phyloP scores from a whole-genome alignment of 2,888 invertebrate genomes.

The Ochlodes sylvanus region DNA sequence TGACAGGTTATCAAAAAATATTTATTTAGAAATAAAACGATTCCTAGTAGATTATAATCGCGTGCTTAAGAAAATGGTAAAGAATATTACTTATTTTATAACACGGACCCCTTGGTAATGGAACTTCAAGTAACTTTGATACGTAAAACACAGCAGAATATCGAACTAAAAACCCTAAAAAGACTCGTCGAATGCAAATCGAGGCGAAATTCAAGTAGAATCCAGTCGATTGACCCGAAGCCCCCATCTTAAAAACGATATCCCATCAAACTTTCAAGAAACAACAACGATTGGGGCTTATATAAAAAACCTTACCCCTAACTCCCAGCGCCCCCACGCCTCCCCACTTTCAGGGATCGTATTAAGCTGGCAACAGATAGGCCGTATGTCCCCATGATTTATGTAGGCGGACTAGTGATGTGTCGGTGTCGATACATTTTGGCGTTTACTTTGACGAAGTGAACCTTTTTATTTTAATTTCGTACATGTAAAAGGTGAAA shows the following conservation, averaged over 20 bases:
- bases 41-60: no score
- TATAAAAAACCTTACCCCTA: constrained; percentile 55
- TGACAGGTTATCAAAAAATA: no score
- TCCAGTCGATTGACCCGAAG: constrained; percentile 31
- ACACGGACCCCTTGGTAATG: no score
- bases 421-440: constrained; percentile 39
- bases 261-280: constrained; percentile 49
- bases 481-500: neutral
- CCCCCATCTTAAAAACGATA: constrained; percentile 41
- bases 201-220: constrained; percentile 14
- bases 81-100: no score
- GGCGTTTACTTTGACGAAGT: constrained; percentile 30
- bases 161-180: constrained; percentile 26
- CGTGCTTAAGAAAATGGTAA: no score
- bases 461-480: neutral
- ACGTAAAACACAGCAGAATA: constrained; percentile 26
- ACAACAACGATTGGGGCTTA: constrained; percentile 47
- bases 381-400: constrained; percentile 82
- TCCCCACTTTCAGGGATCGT: constrained; percentile 63
- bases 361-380: constrained; percentile 83
- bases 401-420: constrained; percentile 70
- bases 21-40: no score
- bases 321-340: constrained; percentile 45
- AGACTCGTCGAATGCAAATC: constrained; percentile 36
- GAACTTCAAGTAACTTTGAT: neutral